phyloP scores from a whole-genome alignment of 2,888 invertebrate genomes.

The Eucera pruinosa region DNA sequence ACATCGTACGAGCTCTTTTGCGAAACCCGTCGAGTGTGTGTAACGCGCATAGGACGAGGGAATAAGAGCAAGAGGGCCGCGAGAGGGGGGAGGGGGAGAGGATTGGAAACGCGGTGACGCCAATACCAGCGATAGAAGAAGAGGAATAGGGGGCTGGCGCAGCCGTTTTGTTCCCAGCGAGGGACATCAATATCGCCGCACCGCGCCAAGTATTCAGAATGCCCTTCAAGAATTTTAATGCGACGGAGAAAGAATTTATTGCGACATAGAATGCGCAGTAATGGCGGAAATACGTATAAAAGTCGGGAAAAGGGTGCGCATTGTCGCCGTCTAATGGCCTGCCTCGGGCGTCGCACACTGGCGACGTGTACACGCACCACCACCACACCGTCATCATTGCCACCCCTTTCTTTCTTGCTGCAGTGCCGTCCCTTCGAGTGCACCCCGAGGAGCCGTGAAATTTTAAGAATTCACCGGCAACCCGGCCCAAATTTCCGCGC shows the following conservation, averaged over 20 bases:
- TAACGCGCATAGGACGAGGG: too few species aligned
- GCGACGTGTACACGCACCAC: conserved; percentile 68
- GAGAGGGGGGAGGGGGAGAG: background rate
- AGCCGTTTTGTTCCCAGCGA: conserved; percentile 70
- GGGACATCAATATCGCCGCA: conserved; percentile 74
- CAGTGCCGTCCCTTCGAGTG: conserved; percentile 50
- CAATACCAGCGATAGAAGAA: conserved; percentile 23
- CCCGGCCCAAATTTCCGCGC: background rate
- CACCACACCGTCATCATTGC: conserved; percentile 4
- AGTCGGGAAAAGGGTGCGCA: conserved; percentile 81
- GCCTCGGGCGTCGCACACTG: conserved; percentile 75
- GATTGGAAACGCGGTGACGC: conserved; percentile 20
- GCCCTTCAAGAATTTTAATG: conserved; percentile 81
- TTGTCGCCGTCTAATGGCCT: conserved; percentile 81
- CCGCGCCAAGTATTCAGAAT: conserved; percentile 77
- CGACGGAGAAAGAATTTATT: conserved; percentile 80
- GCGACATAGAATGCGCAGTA: conserved; percentile 81
- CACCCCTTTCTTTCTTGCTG: conserved; percentile 9
- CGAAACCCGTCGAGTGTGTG: conserved; percentile 31
- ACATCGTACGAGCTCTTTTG: conserved; percentile 20
- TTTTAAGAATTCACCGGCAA: conserved; percentile 40
- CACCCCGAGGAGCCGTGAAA: conserved; percentile 28
- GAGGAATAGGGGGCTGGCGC: conserved; percentile 31
- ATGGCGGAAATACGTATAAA: conserved; percentile 82
- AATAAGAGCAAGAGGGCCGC: too few species aligned